These are phyloP conservation scores for Drosophila nannoptera DNA, from an alignment of 1,140 invertebrate species.

Conservation along the genomic window DNA sequence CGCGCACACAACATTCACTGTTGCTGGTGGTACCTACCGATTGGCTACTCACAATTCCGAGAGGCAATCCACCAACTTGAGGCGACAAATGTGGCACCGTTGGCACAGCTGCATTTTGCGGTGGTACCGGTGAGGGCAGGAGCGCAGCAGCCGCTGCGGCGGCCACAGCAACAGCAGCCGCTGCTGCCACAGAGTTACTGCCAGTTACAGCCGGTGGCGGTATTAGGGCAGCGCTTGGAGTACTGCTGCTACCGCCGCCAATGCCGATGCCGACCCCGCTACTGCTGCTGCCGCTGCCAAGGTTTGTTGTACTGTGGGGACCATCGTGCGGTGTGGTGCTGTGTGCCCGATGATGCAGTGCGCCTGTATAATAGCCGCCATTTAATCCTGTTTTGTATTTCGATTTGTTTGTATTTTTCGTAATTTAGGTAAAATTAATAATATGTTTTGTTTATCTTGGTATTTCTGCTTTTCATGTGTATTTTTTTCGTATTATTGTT, in stretches of 20 bases:
- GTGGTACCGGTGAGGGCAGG: slow-evolving; percentile 58
- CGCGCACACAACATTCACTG: slow-evolving; percentile 48
- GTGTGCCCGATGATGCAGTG: slow-evolving; percentile 87
- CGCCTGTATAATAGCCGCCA: slow-evolving; percentile 85
- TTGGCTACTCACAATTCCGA: slow-evolving; percentile 80
- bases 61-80: slow-evolving; percentile 76
- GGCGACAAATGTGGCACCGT: slow-evolving; percentile 73
- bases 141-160: slow-evolving; percentile 60
- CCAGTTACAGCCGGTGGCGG: slow-evolving; percentile 82
- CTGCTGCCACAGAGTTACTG: slow-evolving; percentile 46
- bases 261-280: slow-evolving; percentile 79
- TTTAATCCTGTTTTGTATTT: slow-evolving; percentile 83
- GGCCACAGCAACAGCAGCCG: slow-evolving; percentile 64
- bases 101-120: slow-evolving; percentile 59
- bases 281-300: slow-evolving; percentile 78
- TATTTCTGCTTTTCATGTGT: slow-evolving; percentile 32
- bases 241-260: slow-evolving; percentile 74
- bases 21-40: slow-evolving; percentile 73
- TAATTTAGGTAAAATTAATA: slow-evolving; percentile 47
- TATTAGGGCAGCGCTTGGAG: slow-evolving; percentile 41
- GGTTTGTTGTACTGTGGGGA: slow-evolving; percentile 81
- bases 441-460: slow-evolving; percentile 50
- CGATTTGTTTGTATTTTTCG: slow-evolving; percentile 63
- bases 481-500: slow-evolving; percentile 23
- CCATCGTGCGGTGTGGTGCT: slow-evolving; percentile 88